Percentiles rank a stretch among this genome's conserved stretches.
phyloP scores from a whole-genome alignment of 1,140 invertebrate genomes.

The Lucilia sericata region DNA sequence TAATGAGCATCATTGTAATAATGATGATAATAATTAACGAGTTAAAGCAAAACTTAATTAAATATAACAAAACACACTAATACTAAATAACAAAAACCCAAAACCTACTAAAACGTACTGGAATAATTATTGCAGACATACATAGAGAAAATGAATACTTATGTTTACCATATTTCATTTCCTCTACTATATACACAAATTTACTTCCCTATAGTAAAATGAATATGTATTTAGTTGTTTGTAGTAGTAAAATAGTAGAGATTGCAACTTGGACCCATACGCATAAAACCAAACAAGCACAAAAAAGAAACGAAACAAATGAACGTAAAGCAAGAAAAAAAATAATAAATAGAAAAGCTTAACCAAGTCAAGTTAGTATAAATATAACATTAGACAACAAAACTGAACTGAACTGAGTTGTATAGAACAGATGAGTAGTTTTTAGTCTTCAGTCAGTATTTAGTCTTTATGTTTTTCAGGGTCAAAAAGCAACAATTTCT shows the following conservation, averaged over 20 bases:
- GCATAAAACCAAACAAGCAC: background rate
- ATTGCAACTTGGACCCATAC: background rate
- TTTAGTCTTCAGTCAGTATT: background rate
- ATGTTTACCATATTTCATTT: background rate
- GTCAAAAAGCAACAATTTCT: conserved; percentile 15
- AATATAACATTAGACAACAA: background rate
- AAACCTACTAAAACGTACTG: background rate
- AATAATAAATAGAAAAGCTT: background rate
- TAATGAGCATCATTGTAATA: background rate
- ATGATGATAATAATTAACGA: background rate
- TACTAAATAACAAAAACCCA: background rate
- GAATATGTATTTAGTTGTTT: no score
- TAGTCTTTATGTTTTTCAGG: background rate
- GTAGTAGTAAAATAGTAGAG: no score
- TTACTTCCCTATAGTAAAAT: no score
- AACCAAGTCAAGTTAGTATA: conserved; percentile 2
- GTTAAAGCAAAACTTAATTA: background rate
- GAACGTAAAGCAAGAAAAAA: background rate
- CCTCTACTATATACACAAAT: background rate
- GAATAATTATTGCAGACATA: background rate
- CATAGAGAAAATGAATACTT: background rate
- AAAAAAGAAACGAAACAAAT: background rate
- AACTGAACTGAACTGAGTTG: background rate
- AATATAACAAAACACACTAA: background rate
- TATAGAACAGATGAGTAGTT: background rate